A percentile compares a stretch with the other conserved stretches of the same genome.
Evolutionary conservation across 2,113 vertebrate species (phyloP).

Genomic region (Sakesphorus luctuosus): DNA sequence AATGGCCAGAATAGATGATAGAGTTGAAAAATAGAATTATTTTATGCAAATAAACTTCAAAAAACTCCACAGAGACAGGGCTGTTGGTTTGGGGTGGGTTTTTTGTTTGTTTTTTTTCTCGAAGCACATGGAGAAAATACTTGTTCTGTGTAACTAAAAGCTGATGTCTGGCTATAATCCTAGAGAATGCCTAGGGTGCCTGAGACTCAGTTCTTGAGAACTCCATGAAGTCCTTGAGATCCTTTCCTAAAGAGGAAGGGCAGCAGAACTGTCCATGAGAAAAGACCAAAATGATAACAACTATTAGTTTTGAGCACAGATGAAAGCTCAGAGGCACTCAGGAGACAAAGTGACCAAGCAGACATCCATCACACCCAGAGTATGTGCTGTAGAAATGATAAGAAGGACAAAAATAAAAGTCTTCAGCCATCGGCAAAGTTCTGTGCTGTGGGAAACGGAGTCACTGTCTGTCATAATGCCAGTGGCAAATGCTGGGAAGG

Average conservation of each 20-base stretch:
- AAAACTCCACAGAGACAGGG: neutral
- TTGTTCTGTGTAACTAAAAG: neutral
- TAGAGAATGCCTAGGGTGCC: neutral
- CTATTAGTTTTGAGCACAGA: constrained; percentile 3
- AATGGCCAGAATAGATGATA: neutral
- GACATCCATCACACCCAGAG: neutral
- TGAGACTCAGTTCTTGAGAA: neutral
- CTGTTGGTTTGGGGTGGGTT: neutral
- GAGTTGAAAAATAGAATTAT: neutral
- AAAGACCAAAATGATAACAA: neutral
- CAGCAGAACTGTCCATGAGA: neutral
- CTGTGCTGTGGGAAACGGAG: neutral
- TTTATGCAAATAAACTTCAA: neutral
- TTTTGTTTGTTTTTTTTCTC: neutral
- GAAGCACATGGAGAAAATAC: neutral
- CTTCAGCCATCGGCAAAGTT: constrained; percentile 14
- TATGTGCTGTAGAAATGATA: neutral
- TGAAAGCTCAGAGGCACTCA: constrained; percentile 17
- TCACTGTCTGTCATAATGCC: neutral
- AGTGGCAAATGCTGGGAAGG: neutral
- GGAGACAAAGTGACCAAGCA: neutral
- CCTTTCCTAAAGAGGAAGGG: neutral
- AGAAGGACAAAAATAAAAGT: constrained; percentile 29
- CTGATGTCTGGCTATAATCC: neutral
- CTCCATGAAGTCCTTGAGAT: neutral